These are phyloP conservation scores for Drosophila bifasciata DNA, from an alignment of 1,140 invertebrate genomes.

Conservation along the genomic window DNA sequence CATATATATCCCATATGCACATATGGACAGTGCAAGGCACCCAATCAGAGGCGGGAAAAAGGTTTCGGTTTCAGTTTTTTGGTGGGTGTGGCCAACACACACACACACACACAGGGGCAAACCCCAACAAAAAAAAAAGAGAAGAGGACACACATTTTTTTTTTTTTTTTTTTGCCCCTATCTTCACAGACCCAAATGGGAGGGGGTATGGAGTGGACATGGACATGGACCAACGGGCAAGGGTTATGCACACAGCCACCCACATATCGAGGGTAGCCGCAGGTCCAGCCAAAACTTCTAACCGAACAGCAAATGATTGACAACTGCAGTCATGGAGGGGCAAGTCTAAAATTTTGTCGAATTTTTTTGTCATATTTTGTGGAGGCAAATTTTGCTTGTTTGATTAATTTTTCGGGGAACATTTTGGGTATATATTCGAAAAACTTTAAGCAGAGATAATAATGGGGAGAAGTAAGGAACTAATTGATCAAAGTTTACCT, in stretches of 20 bases:
- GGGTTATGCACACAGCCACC: no score
- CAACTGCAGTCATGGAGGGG: conserved; percentile 31
- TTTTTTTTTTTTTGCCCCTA: no score
- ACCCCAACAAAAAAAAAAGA: neutral
- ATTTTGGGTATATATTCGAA: neutral
- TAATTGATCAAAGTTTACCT: no score
- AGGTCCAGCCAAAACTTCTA: neutral
- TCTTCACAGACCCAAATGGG: conserved; percentile 22
- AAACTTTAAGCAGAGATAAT: no score
- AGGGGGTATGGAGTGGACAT: conserved; percentile 30
- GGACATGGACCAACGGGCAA: conserved; percentile 3
- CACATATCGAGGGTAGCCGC: no score
- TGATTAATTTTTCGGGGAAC: no score
- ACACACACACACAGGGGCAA: conserved; percentile 3
- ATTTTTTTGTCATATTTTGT: neutral
- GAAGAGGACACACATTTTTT: conserved; percentile 17
- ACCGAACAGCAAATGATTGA: conserved; percentile 45
- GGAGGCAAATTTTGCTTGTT: neutral
- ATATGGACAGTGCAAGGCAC: conserved; percentile 23
- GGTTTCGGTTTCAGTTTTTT: conserved; percentile 36
- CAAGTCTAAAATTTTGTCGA: neutral
- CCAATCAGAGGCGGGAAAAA: conserved; percentile 51
- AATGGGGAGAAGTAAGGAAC: no score
- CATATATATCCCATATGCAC: conserved; percentile 5
- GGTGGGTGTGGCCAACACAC: conserved; percentile 43